Percentiles rank a stretch among this genome's conserved stretches.
Evolutionary conservation across 2,888 invertebrate genomes (phyloP).

Genomic region (Chironomus tentans): DNA sequence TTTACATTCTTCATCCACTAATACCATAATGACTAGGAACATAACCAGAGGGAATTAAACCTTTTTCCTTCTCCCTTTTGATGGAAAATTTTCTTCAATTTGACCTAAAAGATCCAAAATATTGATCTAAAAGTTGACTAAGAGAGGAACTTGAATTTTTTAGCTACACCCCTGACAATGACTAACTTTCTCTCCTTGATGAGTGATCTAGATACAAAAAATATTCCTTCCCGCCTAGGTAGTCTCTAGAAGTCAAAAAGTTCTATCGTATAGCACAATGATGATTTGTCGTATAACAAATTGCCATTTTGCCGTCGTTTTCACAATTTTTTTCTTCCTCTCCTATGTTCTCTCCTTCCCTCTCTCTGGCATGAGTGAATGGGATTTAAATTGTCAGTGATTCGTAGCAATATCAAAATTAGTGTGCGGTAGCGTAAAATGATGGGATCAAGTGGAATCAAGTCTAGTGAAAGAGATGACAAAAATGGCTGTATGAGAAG

Average conservation of each 20-base stretch:
- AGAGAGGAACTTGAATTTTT: too few relatives aligned
- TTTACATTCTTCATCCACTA: not conserved
- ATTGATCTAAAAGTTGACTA: too few relatives aligned
- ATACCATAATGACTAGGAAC: not conserved
- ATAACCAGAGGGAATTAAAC: too few relatives aligned
- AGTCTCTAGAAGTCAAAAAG: too few relatives aligned
- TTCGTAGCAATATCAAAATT: constrained; percentile 4
- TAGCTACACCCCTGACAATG: too few relatives aligned
- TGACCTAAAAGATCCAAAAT: too few relatives aligned
- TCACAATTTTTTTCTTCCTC: too few relatives aligned
- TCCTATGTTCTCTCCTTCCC: not conserved
- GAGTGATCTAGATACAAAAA: too few relatives aligned
- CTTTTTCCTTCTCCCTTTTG: too few relatives aligned
- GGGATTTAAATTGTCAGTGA: constrained; percentile 21
- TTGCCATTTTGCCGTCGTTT: not conserved
- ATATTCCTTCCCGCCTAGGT: too few relatives aligned
- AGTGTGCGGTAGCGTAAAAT: constrained; percentile 10
- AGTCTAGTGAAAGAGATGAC: not conserved
- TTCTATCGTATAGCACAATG: not conserved
- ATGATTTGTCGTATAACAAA: constrained; percentile 20
- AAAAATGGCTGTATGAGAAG: not conserved
- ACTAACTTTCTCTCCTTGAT: too few relatives aligned
- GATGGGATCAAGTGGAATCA: constrained; percentile 9
- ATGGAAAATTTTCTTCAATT: too few relatives aligned
- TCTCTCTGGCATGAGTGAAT: not conserved